phyloP scores from a whole-genome alignment of 2,113 vertebrate species.

The Gambusia holbrooki region DNA sequence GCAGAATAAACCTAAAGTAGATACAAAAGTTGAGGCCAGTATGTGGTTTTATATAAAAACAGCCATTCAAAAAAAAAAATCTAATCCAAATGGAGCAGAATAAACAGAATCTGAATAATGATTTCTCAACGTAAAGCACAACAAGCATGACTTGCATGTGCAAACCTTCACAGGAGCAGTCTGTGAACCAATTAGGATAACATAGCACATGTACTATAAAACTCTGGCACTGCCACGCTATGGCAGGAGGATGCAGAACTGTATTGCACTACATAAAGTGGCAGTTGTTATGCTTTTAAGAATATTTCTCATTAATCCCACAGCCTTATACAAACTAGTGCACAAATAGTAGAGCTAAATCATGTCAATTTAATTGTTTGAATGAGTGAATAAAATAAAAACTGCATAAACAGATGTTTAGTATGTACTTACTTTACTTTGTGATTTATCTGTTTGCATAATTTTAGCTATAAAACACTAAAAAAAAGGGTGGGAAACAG shows the following conservation, averaged over 20 bases:
- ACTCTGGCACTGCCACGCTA: not conserved
- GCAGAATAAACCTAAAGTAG: not conserved
- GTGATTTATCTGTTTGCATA: constrained; percentile 3
- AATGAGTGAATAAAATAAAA: not conserved
- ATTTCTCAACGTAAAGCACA: not conserved
- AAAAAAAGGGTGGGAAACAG: not conserved
- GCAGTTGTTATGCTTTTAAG: constrained; percentile 2
- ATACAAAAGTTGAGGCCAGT: not conserved
- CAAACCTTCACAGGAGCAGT: not conserved
- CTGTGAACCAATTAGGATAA: not conserved
- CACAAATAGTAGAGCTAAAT: not conserved
- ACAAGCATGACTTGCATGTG: not conserved
- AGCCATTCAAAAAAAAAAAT: not conserved
- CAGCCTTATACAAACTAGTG: not conserved
- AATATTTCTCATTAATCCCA: not conserved
- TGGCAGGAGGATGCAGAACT: not conserved
- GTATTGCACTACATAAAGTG: not conserved
- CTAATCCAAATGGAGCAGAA: not conserved
- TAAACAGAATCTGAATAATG: not conserved
- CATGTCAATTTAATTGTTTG: fast-evolving
- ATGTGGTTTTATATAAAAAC: not conserved
- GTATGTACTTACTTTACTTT: not conserved
- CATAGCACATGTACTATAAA: not conserved
- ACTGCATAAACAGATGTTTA: not conserved
- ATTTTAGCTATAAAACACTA: constrained; percentile 7